Base-by-base conservation (phyloP, 2,888 invertebrate genomes). In the Drosophila sordidapex region DNA sequence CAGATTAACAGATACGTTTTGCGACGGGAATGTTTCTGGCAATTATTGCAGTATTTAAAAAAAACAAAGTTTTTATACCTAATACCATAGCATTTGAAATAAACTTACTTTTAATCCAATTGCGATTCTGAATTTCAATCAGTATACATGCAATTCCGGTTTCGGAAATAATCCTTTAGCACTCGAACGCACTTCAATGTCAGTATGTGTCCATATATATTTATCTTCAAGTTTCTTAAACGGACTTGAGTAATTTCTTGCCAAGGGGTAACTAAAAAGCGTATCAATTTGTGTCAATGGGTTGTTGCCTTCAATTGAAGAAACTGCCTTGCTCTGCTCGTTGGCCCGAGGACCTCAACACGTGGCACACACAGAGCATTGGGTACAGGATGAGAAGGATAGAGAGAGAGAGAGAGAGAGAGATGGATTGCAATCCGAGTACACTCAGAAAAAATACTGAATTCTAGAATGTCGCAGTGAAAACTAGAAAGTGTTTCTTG, bases 281-380 rank as follows among this genome's bases (percentile, higher is more conserved):
- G 79, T 69, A 89, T 87, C 90, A 84, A 75, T 75, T 80, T 84
- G 49, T 87, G 85, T 84, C 90, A 87, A 84, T 84, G 79, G 79
- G 74, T 82, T 87, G 90, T 72, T 84, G 79, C 65, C 68, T 82
- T 61, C 79, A 89, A 87, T 83, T 84, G 70, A 70, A 66, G 60
- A 27, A 43, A 46, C 46, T 46, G 46, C 46, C 25, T 8, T 46
- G 46, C 46, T 18, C 61, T 53, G 31, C 61, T 52, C 33, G 56
- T 15, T 65, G 66, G 70, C 35, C 52, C 54, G 53, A 18, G 35
- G 31, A 48, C 64, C 75, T 67, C 62, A 65, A 54, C 68, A 46
- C 36, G 60, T 49, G 74, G 51, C 57, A 31, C 65, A 36, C 15
- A 35, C 62, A n/a, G n/a, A 25, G 27, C 21, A 46, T 0, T 46